Base-by-base conservation (phyloP, 2,888 invertebrate species). In the Harpalus rufipes region DNA sequence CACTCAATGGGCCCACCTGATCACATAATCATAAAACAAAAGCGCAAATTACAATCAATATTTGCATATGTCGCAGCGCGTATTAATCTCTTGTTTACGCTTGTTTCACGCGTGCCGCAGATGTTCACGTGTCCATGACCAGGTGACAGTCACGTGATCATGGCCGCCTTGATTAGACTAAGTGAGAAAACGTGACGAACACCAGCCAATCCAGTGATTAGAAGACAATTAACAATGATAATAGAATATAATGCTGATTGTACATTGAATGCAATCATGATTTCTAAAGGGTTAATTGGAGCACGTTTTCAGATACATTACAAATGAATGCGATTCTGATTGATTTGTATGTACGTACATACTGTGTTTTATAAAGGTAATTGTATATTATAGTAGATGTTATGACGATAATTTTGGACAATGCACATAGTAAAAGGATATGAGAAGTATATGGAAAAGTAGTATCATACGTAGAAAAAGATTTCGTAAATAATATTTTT, bases 131-230 rank as follows among this genome's bases (percentile, higher is more conserved):
- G 68, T 68, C 41, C 41, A 14, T 39, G 41, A 14, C 68, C 68
- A 39, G 68, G 68, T 68, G 68, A 68, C 68, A 7, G 68, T 68
- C 68, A 41, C 68, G 68, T 68, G 68, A 68, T 68, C 68, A 68
- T 1, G 39, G 16, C 14, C 41, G 39, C 14, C 41, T 16, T 41
- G 68, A 68, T 68, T 68, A 39, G 68, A 2, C n/a, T 6, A 68
- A 41, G 68, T 68, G 68, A 16, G 68, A 68, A 68, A 68, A 68
- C 68, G 68, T 68, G 68, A 68, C 14, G 14, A 32, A 32, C 12
- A 7, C 39, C 21, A 63, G 25, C 21, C 21, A 18, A 21, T 7
- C 12, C n/a, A 10, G 5, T 7, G 63, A 63, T 18, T 63, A 21
- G 63, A 10, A 10, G 0, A 18, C 25, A 63, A 63, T 63, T 63